phyloP scores from a whole-genome alignment of 2,797 vertebrate genomes.

The Emydoidea blandingii region DNA sequence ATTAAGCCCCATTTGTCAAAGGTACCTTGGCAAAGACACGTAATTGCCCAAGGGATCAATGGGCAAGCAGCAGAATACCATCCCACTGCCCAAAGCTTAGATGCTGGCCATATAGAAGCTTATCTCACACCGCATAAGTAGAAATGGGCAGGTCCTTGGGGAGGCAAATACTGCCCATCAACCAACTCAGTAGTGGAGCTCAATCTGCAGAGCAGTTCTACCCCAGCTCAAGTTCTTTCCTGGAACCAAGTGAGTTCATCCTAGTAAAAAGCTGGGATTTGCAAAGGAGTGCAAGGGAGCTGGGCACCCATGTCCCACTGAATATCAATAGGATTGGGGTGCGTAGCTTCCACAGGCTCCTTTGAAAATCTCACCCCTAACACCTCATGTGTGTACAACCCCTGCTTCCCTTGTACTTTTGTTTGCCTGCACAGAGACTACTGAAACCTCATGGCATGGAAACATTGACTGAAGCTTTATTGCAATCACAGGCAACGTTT shows the following conservation, averaged over 20 bases:
- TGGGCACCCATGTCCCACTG: neutral
- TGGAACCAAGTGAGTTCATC: neutral
- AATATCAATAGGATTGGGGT: neutral
- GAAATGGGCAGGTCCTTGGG: neutral
- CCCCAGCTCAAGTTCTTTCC: rapidly evolving
- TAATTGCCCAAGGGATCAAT: neutral
- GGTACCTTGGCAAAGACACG: neutral
- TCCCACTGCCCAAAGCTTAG: neutral
- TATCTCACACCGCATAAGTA: rapidly evolving
- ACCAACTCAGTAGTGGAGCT: rapidly evolving
- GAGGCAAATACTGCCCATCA: neutral
- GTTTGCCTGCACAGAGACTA: neutral
- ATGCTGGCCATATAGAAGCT: neutral
- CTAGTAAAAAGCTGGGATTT: neutral
- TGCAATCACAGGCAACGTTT: neutral
- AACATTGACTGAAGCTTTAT: neutral
- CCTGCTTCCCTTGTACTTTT: neutral
- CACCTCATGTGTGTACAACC: neutral
- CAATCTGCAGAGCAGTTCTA: neutral
- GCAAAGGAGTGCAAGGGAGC: neutral
- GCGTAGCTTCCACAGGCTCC: neutral
- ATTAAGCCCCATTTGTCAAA: neutral
- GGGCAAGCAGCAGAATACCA: neutral
- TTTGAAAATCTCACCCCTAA: neutral
- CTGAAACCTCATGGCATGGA: neutral